phyloP scores from a whole-genome alignment of 2,888 invertebrate genomes.

The Cantharis nigra region DNA sequence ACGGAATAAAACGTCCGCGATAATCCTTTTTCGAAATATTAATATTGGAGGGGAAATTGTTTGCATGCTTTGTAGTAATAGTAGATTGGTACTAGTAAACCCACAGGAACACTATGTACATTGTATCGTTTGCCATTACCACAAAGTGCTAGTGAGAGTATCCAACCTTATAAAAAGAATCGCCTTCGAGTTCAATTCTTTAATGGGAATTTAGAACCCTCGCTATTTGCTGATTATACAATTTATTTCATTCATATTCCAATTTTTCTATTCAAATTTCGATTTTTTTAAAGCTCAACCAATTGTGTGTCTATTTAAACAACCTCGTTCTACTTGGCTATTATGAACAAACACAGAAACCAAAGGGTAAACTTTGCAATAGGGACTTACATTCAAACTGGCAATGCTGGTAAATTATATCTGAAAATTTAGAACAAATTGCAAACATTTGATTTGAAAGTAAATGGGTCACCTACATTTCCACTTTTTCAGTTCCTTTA shows the following conservation, averaged over 20 bases:
- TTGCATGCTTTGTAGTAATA: conserved; percentile 20
- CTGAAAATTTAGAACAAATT: background rate
- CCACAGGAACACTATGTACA: conserved; percentile 21
- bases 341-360: background rate
- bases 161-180: conserved; percentile 20
- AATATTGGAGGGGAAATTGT: background rate
- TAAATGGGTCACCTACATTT: background rate
- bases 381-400: background rate
- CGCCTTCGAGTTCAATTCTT: conserved; percentile 11
- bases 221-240: background rate
- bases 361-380: background rate
- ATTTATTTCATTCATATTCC: background rate
- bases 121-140: conserved; percentile 23
- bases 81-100: conserved; percentile 20
- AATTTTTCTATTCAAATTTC: background rate
- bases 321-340: background rate
- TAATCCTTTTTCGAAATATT: background rate
- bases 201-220: conserved; percentile 10
- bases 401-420: background rate
- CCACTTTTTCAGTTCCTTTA: background rate
- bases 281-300: background rate
- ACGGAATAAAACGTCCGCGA: background rate
- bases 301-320: background rate
- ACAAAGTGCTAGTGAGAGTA: conserved; percentile 26
- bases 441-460: background rate